Evolutionary conservation across 2,113 vertebrate genomes (phyloP), one percentile per base, ranked within the genome.

Genomic region (Panurus biarmicus): DNA sequence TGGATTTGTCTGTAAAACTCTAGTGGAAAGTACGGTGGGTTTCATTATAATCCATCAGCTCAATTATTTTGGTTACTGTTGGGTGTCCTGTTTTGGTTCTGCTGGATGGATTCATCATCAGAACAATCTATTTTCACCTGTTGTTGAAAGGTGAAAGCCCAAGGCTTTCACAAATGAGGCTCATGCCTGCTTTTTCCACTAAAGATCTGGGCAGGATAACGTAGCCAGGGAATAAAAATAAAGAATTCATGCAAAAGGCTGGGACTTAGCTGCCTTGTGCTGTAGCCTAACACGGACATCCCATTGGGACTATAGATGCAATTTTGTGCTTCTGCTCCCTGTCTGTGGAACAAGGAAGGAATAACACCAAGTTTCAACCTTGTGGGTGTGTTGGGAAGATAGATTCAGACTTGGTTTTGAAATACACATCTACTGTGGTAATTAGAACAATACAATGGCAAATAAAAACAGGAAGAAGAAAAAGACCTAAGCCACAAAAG

Each of bases 391-490:
- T 54, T 85, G 71, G 23, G 67, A 76, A 94, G 93, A 76, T 8
- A 40, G 67, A 60, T 26, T 74, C 56, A 83, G 67, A 64, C 78
- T 76, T 45, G 66, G 29, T 35, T 94, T 87, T 93, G 58, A 91
- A 85, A 79, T 25, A 47, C 75, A 77, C 72, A 17, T 82, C 24
- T 48, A 85, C 60, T 45, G 47, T 2, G 28, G 87, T 95, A 88
- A 95, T 95, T 86, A 95, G 82, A 88, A 71, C 85, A 88, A 67
- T 38, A 60, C 40, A 88, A 84, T 6, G 57, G 85, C 87, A 93
- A 96, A 95, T 93, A 88, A 94, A 96, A 95, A 81, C 83, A 88
- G 78, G 82, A 90, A 94, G 91, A 50, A 85, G 77, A 80, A 73
- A 88, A 90, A 72, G 57, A 93, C 82, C 69, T 88, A 65, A 92